phyloP scores from a whole-genome alignment of 2,797 vertebrate genomes.

The Chelon labrosus region DNA sequence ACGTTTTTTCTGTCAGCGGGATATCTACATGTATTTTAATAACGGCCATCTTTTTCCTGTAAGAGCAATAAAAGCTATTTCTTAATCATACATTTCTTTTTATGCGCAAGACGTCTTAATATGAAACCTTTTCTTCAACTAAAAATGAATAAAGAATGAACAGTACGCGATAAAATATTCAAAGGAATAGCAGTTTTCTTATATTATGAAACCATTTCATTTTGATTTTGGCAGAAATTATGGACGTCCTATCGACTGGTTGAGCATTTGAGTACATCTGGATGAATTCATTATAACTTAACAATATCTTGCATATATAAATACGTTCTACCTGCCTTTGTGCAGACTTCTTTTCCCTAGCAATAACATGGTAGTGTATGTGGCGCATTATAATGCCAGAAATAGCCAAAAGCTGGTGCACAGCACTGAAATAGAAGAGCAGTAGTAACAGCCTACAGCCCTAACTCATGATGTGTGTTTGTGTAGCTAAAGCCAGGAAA shows the following conservation, averaged over 20 bases:
- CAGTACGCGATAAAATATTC: background rate
- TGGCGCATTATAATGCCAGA: too few relatives aligned
- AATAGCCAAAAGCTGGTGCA: background rate
- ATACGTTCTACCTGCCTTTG: background rate
- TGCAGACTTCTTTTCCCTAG: too few relatives aligned
- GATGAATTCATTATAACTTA: too few relatives aligned
- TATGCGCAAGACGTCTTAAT: background rate
- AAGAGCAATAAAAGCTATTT: background rate
- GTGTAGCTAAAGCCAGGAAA: background rate
- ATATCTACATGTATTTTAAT: background rate
- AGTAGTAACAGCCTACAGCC: background rate
- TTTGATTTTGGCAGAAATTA: too few relatives aligned
- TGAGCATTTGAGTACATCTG: too few relatives aligned
- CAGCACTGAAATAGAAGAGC: background rate
- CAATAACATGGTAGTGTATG: too few relatives aligned
- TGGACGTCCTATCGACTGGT: too few relatives aligned
- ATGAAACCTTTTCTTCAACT: background rate
- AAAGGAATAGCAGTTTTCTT: too few relatives aligned
- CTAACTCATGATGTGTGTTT: background rate
- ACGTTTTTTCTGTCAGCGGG: constrained; percentile 1
- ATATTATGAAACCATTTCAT: too few relatives aligned
- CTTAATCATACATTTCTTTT: background rate
- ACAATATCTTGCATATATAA: background rate
- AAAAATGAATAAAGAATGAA: background rate
- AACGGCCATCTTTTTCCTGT: too few relatives aligned